A percentile compares a stretch with the other conserved stretches of the same genome.
Evolutionary conservation across 92 coral and sea anemone species (phyloP).

Genomic region (Muricea muricata): DNA sequence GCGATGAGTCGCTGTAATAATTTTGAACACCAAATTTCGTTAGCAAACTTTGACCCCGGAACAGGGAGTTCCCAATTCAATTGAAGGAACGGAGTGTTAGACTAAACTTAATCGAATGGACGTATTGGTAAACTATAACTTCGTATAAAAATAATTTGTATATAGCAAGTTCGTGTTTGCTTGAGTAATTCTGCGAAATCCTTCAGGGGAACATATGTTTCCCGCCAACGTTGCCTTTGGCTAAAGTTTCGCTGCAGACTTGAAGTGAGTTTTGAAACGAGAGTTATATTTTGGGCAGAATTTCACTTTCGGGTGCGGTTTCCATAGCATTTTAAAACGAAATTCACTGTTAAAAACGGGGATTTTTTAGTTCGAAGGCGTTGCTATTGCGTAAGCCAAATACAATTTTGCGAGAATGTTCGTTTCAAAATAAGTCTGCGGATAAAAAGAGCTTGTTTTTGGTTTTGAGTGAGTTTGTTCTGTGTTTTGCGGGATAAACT

Average conservation of each 20-base stretch:
- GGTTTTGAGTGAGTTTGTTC: neutral
- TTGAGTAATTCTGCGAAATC: constrained; percentile 8
- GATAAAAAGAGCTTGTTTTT: too few relatives aligned
- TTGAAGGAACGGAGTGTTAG: neutral
- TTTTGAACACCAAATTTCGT: neutral
- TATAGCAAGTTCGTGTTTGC: neutral
- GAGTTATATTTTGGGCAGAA: neutral
- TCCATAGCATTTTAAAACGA: neutral
- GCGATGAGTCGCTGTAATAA: too few relatives aligned
- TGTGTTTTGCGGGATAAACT: neutral
- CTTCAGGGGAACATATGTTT: neutral
- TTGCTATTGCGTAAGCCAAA: neutral
- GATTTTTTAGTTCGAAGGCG: constrained; percentile 7
- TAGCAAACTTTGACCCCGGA: neutral
- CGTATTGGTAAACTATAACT: neutral
- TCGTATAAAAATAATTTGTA: neutral
- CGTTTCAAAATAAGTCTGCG: too few relatives aligned
- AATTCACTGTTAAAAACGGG: neutral
- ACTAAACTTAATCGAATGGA: neutral
- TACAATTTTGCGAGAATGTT: neutral
- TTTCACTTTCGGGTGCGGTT: neutral
- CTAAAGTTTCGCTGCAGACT: neutral
- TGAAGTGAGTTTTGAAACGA: neutral
- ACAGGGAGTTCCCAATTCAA: neutral
- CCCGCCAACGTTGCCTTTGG: neutral